Evolutionary conservation across 2,113 vertebrate genomes (phyloP).

Genomic region (Notarius lentiginosus): DNA sequence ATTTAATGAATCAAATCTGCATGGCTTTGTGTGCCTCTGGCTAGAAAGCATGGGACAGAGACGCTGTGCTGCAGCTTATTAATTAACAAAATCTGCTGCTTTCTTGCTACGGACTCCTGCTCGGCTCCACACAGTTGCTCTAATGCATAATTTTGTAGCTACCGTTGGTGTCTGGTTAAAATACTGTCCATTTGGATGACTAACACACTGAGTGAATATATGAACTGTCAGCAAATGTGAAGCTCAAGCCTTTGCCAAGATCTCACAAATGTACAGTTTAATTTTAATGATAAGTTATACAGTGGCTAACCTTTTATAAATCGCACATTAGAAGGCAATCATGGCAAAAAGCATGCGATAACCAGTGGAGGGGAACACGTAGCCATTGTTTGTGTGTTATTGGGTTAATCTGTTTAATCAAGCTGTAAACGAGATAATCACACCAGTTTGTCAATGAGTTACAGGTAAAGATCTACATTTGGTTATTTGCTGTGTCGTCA

Average conservation of each 20-base stretch:
- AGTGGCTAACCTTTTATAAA: neutral
- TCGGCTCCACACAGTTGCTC: conserved; percentile 16
- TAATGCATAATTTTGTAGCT: conserved; percentile 5
- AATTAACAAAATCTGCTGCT: conserved; percentile 33
- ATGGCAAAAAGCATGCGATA: neutral
- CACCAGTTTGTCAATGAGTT: neutral
- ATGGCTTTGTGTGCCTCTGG: conserved; percentile 19
- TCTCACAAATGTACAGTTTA: neutral
- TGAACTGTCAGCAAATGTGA: neutral
- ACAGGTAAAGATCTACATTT: neutral
- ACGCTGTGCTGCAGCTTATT: conserved; percentile 37
- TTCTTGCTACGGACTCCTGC: conserved; percentile 10
- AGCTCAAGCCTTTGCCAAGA: neutral
- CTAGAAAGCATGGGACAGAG: conserved; percentile 28
- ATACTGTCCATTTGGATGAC: conserved; percentile 42
- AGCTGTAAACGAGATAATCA: neutral
- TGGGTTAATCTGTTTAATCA: neutral
- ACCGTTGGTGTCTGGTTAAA: conserved; percentile 16
- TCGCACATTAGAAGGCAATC: neutral
- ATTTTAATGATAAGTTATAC: neutral
- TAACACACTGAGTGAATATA: conserved; percentile 14
- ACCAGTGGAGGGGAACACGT: neutral
- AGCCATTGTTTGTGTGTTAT: neutral
- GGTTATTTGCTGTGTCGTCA: neutral
- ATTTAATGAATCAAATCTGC: conserved; percentile 16